phyloP scores from a whole-genome alignment of 2,113 vertebrate species.

The Apaloderma vittatum region DNA sequence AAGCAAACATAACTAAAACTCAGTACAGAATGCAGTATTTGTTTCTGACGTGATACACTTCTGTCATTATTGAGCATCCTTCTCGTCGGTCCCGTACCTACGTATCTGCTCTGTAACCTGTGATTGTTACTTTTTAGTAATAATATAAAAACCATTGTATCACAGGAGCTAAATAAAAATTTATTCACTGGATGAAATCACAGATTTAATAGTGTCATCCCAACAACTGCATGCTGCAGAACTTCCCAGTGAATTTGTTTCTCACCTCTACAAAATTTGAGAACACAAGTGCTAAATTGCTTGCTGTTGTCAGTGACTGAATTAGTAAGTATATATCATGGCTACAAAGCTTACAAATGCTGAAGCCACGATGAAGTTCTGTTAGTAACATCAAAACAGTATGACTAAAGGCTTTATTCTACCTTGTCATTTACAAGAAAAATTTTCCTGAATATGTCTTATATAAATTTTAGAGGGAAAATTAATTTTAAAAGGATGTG shows the following conservation, averaged over 20 bases:
- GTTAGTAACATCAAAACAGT: background rate
- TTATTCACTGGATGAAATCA: background rate
- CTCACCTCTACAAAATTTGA: background rate
- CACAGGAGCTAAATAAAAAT: background rate
- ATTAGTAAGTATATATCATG: background rate
- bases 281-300: background rate
- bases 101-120: background rate
- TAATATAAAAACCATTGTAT: background rate
- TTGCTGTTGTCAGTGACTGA: background rate
- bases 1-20: background rate
- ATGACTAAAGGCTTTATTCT: background rate
- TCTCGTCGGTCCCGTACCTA: background rate
- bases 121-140: rapidly evolving
- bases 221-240: background rate
- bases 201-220: background rate
- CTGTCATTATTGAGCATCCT: background rate
- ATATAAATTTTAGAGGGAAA: background rate
- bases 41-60: rapidly evolving
- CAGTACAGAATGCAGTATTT: background rate
- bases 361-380: background rate
- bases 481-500: background rate
- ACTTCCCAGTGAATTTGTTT: background rate
- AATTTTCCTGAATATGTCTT: background rate
- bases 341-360: background rate
- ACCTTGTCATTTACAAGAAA: background rate